Evolutionary conservation across 2,888 invertebrate species (phyloP), one percentile per base, ranked within the genome.

Genomic region (Andrena hattorfiana): DNA sequence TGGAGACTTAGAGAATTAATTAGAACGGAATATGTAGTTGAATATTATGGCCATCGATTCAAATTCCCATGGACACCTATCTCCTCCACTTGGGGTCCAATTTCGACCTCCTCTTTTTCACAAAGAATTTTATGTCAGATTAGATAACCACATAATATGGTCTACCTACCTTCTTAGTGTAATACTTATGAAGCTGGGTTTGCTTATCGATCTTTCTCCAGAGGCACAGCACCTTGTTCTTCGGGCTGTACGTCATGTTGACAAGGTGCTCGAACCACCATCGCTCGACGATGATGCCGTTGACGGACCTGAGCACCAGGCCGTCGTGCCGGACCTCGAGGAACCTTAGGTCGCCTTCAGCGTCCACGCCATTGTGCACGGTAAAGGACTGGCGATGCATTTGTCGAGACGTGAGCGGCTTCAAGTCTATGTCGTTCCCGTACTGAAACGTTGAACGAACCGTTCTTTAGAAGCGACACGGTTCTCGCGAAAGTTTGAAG

Each of bases 181-280:
- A 99, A 95, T 99, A 99, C 95, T 99, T 99, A 94, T 99, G 99
- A 85, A 99, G 95, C 92, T 98, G 98, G 6, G 99, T 99, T 93
- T 99, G 98, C 3, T 98, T 98, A 2, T 98, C 99, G 92, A 98
- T 98, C 90, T 98, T 96, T 91, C 99, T 96, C 99, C 99, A 99
- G 81, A 99, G 96, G 94, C 99, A 99, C 85, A 99, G 95, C 10
- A 99, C 97, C 94, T 98, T 98, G 92, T 99, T 99, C 94, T 99
- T 99, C 0, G 99, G 99, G 89, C 99, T 99, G 94, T 99, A 99
- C 0, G 99, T 99, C 99, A 99, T 99, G 94, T 99, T 99, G 72
- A 99, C 99, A 72, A 99, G 95, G 73, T 99, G 95, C 94, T 99
- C 99, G 94, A 98, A 99, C 99, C 99, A 99, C 99, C 99, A 99